phyloP scores from a whole-genome alignment of 2,888 invertebrate genomes.

The Stenotaenia linearis region DNA sequence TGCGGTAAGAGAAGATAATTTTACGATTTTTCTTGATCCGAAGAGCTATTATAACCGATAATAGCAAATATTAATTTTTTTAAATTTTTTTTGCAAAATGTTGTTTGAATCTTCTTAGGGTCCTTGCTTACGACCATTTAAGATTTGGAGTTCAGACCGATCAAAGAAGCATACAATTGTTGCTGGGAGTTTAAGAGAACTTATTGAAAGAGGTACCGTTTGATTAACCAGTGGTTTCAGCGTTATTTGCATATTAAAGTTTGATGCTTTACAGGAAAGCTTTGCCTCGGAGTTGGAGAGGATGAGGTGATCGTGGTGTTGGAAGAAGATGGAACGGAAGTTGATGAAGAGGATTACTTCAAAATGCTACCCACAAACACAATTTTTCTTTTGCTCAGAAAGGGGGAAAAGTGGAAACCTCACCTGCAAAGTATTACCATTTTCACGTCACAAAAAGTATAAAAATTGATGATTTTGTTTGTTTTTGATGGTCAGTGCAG shows the following conservation, averaged over 20 bases:
- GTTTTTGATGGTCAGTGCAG: constrained; percentile 31
- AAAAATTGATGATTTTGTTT: background rate
- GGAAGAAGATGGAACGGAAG: constrained; percentile 89
- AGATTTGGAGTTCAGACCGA: constrained; percentile 29
- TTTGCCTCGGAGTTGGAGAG: constrained; percentile 58
- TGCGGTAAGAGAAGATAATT: background rate
- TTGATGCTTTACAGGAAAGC: constrained; percentile 17
- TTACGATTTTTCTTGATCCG: background rate
- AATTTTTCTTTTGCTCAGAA: constrained; percentile 76
- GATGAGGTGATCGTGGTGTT: constrained; percentile 67
- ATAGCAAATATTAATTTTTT: background rate
- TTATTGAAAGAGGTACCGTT: constrained; percentile 30
- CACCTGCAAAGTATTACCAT: constrained; percentile 26
- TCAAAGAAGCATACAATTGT: constrained; percentile 30
- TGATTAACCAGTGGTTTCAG: background rate
- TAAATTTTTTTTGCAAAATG: background rate
- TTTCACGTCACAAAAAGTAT: background rate
- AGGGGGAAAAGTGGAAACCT: constrained; percentile 88
- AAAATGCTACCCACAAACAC: constrained; percentile 86
- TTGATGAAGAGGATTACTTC: constrained; percentile 85
- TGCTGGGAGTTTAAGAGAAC: constrained; percentile 31
- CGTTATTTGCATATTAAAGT: background rate
- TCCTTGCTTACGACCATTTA: constrained; percentile 31
- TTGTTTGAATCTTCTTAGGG: constrained; percentile 3
- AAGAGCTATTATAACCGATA: too few relatives aligned